Evolutionary conservation across 2,797 vertebrate genomes (phyloP).

Genomic region (Labeo calbasu): DNA sequence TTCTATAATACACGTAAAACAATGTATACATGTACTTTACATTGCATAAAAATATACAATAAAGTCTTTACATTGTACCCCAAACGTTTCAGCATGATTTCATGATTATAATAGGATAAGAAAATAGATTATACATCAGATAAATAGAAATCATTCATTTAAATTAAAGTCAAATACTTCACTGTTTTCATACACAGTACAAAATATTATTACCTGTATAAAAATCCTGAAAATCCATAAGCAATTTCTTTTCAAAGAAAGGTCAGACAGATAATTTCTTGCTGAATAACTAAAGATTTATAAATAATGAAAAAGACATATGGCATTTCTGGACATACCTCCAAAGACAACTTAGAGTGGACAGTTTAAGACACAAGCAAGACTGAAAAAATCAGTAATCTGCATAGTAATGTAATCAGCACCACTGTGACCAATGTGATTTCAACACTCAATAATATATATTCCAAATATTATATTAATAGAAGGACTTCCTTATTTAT

Average conservation of each 20-base stretch:
- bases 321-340: background rate
- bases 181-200: background rate
- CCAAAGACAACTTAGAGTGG: background rate
- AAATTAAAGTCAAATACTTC: background rate
- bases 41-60: background rate
- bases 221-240: background rate
- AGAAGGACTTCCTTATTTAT: background rate
- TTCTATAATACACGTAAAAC: background rate
- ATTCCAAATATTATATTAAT: background rate
- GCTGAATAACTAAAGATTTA: background rate
- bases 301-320: background rate
- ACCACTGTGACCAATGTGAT: background rate
- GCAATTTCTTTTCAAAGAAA: slow-evolving; percentile 9
- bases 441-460: background rate
- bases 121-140: background rate
- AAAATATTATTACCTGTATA: background rate
- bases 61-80: background rate
- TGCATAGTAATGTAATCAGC: background rate
- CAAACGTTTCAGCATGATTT: background rate
- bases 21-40: background rate
- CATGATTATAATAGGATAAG: background rate
- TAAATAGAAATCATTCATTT: background rate
- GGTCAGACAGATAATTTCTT: background rate
- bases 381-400: background rate
- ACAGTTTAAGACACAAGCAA: background rate